Evolutionary conservation across 1,140 invertebrate genomes (phyloP).

Genomic region (Latrodectus geometricus): DNA sequence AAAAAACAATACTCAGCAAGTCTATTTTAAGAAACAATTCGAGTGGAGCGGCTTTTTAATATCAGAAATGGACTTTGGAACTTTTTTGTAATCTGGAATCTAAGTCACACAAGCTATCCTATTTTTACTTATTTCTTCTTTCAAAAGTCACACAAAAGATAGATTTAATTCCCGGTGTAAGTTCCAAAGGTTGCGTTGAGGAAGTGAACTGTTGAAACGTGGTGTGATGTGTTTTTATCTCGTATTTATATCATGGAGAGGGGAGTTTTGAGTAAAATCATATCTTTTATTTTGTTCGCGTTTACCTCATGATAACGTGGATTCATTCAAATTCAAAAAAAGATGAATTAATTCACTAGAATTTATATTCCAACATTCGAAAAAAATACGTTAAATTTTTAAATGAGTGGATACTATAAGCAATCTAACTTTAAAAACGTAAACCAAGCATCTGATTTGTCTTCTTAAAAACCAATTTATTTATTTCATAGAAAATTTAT

Average conservation of each 20-base stretch:
- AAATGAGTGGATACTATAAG: too few species aligned
- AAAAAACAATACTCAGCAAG: background rate
- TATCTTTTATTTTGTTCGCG: too few species aligned
- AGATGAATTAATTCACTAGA: too few species aligned
- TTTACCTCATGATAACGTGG: too few species aligned
- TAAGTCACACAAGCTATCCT: background rate
- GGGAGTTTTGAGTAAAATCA: background rate
- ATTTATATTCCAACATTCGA: too few species aligned
- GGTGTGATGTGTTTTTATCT: slow-evolving; percentile 34
- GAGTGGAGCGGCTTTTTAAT: slow-evolving; percentile 12
- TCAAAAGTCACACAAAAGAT: background rate
- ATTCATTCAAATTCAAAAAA: too few species aligned
- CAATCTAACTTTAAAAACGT: too few species aligned
- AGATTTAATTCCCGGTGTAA: slow-evolving; percentile 8
- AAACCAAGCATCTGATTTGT: too few species aligned
- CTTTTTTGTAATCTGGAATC: background rate
- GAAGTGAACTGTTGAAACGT: slow-evolving; percentile 9
- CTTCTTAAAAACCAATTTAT: too few species aligned
- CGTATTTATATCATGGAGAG: background rate
- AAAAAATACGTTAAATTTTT: too few species aligned
- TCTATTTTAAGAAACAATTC: too few species aligned
- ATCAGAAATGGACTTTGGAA: slow-evolving; percentile 14
- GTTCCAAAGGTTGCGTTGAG: slow-evolving; percentile 16
- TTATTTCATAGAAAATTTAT: too few species aligned
- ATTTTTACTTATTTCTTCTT: slow-evolving; percentile 1